A percentile compares a stretch with the other conserved stretches of the same genome.
These are phyloP conservation scores for Chloroceryle aenea DNA, from an alignment of 2,113 vertebrate species.

Conservation along the genomic window DNA sequence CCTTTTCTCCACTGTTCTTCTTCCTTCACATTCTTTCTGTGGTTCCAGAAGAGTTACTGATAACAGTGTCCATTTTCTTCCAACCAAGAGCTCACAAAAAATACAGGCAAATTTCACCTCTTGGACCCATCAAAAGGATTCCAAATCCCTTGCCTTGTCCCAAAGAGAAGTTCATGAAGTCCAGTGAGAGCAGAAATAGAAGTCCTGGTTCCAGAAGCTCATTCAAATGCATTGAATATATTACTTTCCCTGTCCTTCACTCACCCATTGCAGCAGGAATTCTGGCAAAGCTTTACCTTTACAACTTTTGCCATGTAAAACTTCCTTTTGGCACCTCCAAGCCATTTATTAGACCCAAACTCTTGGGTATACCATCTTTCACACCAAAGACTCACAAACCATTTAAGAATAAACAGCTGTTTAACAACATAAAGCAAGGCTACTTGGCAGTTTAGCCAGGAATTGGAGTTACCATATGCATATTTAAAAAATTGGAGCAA, in stretches of 20 bases:
- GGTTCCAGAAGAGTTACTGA: too few species aligned
- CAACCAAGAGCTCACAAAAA: not conserved
- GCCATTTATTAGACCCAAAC: not conserved
- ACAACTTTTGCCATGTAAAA: not conserved
- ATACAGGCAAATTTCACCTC: not conserved
- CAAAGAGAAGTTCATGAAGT: not conserved
- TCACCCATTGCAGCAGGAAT: not conserved
- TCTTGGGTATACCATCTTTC: not conserved
- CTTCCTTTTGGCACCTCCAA: not conserved
- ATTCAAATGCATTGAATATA: not conserved
- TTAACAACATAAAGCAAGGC: not conserved
- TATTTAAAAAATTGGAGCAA: not conserved
- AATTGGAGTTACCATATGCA: not conserved
- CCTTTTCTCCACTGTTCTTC: too few species aligned
- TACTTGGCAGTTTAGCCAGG: not conserved
- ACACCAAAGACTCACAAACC: not conserved
- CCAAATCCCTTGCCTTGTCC: not conserved
- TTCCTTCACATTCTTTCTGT: too few species aligned
- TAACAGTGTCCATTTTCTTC: too few species aligned
- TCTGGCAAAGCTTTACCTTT: not conserved
- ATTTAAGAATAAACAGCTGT: not conserved
- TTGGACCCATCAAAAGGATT: not conserved
- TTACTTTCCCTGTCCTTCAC: not conserved
- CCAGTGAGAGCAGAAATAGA: not conserved
- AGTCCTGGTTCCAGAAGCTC: not conserved